Percentiles rank a stretch among this genome's conserved stretches.
These are phyloP conservation scores for Lepidocyrtoides sp. DNA, from an alignment of 2,888 invertebrate species.

Conservation along the genomic window DNA sequence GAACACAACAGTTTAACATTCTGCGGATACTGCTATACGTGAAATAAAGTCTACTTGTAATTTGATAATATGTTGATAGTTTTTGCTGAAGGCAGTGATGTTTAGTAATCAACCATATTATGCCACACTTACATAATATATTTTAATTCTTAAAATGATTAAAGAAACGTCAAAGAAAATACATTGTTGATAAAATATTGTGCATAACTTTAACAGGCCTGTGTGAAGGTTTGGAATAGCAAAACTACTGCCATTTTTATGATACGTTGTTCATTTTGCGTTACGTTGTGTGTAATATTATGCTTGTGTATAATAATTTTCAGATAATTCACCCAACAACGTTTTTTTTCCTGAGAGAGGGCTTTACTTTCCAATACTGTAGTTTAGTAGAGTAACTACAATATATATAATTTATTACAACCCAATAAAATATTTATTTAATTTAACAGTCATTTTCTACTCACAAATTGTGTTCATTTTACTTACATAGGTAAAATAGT, in stretches of 20 bases:
- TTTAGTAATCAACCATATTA: no score
- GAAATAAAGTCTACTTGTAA: no score
- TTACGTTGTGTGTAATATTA: background rate
- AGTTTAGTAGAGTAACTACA: no score
- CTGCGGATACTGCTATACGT: constrained; percentile 79
- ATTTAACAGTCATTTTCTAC: background rate
- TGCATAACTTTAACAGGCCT: constrained; percentile 33
- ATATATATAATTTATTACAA: constrained; percentile 24
- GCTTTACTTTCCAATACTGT: constrained; percentile 38
- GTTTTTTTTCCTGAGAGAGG: constrained; percentile 28
- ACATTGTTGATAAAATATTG: constrained; percentile 44
- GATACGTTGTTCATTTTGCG: background rate
- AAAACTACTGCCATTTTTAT: constrained; percentile 44
- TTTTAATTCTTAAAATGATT: constrained; percentile 1
- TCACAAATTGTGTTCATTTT: constrained; percentile 48
- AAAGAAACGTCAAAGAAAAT: background rate
- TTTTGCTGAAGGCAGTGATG: no score
- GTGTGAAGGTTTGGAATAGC: constrained; percentile 27
- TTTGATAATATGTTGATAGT: no score
- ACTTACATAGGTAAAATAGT: no score
- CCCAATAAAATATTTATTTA: background rate
- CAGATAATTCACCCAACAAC: background rate
- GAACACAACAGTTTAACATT: constrained; percentile 34
- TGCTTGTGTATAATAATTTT: constrained; percentile 11
- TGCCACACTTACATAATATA: constrained; percentile 15